Percentiles rank a stretch among this genome's conserved stretches.
phyloP scores from a whole-genome alignment of 2,113 vertebrate genomes.

The Pelecanoides urinatrix region DNA sequence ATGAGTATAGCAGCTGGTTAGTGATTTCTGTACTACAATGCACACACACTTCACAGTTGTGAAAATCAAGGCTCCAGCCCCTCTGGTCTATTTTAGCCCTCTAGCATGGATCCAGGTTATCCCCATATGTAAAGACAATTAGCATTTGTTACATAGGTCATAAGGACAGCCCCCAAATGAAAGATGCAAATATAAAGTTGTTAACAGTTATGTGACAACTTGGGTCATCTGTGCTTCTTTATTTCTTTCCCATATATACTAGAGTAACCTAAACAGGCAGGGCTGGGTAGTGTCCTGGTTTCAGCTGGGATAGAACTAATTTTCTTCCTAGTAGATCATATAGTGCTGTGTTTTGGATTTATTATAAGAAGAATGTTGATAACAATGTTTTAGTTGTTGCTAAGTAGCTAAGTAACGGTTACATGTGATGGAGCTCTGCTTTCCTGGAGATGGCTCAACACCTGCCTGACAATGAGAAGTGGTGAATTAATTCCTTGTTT shows the following conservation, averaged over 20 bases:
- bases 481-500: too few relatives aligned
- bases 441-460: too few relatives aligned
- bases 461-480: too few relatives aligned
- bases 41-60: neutral
- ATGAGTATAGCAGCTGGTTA: neutral
- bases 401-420: too few relatives aligned
- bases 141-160: rapidly evolving
- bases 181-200: neutral
- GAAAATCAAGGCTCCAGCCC: neutral
- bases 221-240: neutral
- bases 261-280: neutral
- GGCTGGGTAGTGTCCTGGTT: neutral
- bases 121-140: neutral
- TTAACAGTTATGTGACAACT: neutral
- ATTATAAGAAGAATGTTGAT: too few relatives aligned
- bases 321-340: too few relatives aligned
- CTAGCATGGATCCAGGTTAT: neutral
- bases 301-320: too few relatives aligned
- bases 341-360: too few relatives aligned
- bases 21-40: neutral
- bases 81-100: neutral
- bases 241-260: neutral
- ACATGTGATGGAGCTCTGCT: too few relatives aligned
- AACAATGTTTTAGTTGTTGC: too few relatives aligned
- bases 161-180: neutral